phyloP scores from a whole-genome alignment of 2,113 vertebrate species.

The Clarias magur region DNA sequence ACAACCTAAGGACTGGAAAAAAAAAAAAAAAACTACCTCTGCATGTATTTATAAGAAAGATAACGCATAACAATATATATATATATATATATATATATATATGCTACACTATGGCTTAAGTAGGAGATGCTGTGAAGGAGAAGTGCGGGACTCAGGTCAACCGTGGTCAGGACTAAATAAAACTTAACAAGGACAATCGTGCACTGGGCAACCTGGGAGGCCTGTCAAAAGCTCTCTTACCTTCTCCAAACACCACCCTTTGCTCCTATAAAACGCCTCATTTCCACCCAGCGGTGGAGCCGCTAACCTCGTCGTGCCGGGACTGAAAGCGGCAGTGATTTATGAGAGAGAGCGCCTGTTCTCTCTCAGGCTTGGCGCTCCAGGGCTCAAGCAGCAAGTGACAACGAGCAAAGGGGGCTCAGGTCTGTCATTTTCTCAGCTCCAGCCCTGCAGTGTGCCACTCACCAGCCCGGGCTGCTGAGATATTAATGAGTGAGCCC shows the following conservation, averaged over 20 bases:
- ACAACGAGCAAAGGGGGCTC: conserved; percentile 68
- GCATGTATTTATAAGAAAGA: conserved; percentile 37
- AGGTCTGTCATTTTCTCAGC: conserved; percentile 69
- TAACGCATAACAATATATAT: background rate
- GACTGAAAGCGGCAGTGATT: conserved; percentile 64
- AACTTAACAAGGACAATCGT: conserved; percentile 44
- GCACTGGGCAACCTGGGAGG: conserved; percentile 54
- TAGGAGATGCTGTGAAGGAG: conserved; percentile 16
- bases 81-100: background rate
- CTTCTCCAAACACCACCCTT: conserved; percentile 68
- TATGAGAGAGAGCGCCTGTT: conserved; percentile 67
- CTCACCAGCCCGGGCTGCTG: background rate
- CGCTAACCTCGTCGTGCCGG: conserved; percentile 67
- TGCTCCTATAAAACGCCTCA: conserved; percentile 74
- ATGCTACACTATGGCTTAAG: conserved; percentile 28
- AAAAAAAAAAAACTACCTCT: conserved; percentile 41
- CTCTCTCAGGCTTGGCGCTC: conserved; percentile 63
- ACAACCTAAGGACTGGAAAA: conserved; percentile 43
- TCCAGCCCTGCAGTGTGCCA: conserved; percentile 40
- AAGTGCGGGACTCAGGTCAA: conserved; percentile 41
- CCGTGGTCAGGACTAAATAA: conserved; percentile 21
- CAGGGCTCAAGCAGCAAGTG: conserved; percentile 62
- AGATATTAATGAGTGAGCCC: conserved; percentile 28
- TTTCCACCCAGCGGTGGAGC: conserved; percentile 71
- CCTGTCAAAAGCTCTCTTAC: conserved; percentile 62